Evolutionary conservation across 1,140 invertebrate species (phyloP), one percentile per base, ranked within the genome.

Genomic region (Dendrolimus kikuchii): DNA sequence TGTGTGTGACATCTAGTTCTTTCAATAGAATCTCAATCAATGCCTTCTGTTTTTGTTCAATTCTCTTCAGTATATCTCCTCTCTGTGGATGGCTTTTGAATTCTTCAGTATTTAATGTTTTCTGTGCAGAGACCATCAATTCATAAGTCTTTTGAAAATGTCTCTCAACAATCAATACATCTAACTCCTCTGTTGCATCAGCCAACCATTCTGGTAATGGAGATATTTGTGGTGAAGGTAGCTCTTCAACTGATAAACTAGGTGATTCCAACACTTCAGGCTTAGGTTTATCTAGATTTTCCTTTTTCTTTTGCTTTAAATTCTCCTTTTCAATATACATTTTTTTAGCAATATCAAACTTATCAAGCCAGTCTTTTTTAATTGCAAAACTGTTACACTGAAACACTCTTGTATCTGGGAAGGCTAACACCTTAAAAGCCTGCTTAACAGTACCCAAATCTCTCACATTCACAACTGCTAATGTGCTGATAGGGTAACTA

Each of bases 151-250:
- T 95, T 81, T 99, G 96, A 81, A 99, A 99, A 77, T 99, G 96
- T 66, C 98, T 90, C 81, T 99, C 96, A n/a, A 98, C 98, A 64
- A 99, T 96, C 58, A 93, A 93, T 9, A 99, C 97, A 88, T 99
- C 98, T 36, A 99, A 88, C 83, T 99, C 97, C 80, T 99, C 98
- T 10, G 95, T 93, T 0, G 97, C 91, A 84, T 99, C 97, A 52
- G 93, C 72, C 38, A 99, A 80, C 98, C 98, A 99, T 64, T 98
- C 96, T 0, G 95, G 95, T 38, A 92, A 86, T 64, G 51, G 90
- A 78, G 64, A 81, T 68, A 71, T 89, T 87, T 81, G 91, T 83
- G 55, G 90, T 82, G 68, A 91, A 81, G 49, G 79, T 64, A 74
- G 89, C 87, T 55, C 91, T 82, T 79, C 82, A 54, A 82, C 80